phyloP scores from a whole-genome alignment of 2,113 vertebrate species.

The Hystrix cristata region DNA sequence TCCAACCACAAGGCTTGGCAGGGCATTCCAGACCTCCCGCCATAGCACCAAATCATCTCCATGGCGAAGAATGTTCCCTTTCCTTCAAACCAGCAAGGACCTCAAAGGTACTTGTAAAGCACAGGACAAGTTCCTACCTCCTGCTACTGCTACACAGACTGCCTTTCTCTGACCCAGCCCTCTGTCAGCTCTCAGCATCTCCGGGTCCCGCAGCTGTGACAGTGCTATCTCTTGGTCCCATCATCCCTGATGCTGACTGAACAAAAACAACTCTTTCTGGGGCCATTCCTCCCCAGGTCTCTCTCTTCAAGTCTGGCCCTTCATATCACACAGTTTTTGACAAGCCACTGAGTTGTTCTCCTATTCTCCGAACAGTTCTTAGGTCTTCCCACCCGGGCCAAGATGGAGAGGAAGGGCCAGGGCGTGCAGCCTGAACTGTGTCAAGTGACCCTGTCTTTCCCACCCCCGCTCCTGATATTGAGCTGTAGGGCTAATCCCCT shows the following conservation, averaged over 20 bases:
- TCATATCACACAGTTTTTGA: slow-evolving; percentile 43
- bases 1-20: neutral
- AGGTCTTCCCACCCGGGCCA: slow-evolving; percentile 41
- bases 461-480: slow-evolving; percentile 61
- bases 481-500: slow-evolving; percentile 76
- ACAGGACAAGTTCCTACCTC: slow-evolving; percentile 22
- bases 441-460: slow-evolving; percentile 71
- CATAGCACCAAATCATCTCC: neutral
- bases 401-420: slow-evolving; percentile 37
- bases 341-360: slow-evolving; percentile 3
- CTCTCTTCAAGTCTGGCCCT: slow-evolving; percentile 30
- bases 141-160: neutral
- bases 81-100: slow-evolving; percentile 41
- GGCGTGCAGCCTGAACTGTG: slow-evolving; percentile 66
- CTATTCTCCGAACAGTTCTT: slow-evolving; percentile 55
- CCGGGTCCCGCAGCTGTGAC: slow-evolving; percentile 40
- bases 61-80: neutral
- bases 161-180: slow-evolving; percentile 23
- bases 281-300: neutral
- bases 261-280: slow-evolving; percentile 53
- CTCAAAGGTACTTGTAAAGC: neutral
- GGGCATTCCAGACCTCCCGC: slow-evolving; percentile 13
- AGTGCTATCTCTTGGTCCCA: slow-evolving; percentile 43
- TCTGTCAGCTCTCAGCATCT: slow-evolving; percentile 31
- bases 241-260: slow-evolving; percentile 30